Conservation (phyloP, 2,888 invertebrate species). For the Darwinula stevensoni region DNA sequence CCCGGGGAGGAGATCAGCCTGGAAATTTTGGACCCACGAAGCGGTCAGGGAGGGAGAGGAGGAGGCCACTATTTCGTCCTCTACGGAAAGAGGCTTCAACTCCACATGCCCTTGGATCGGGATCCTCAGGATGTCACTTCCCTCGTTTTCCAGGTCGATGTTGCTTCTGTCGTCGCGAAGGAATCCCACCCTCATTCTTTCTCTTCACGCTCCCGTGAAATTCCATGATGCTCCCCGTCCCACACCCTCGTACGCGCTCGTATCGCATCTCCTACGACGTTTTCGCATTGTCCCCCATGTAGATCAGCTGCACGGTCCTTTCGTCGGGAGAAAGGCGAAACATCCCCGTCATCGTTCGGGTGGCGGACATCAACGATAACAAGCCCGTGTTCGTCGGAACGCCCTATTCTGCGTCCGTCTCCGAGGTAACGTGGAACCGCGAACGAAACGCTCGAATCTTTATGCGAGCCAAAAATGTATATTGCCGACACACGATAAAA, state of each 20-base stretch:
- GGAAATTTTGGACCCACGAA: not conserved
- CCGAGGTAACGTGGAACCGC: slow-evolving; percentile 49
- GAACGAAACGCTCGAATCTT: too few relatives aligned
- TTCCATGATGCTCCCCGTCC: too few relatives aligned
- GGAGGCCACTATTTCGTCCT: not conserved
- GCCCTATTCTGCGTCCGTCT: slow-evolving; percentile 50
- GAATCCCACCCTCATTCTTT: not conserved
- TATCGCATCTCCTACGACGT: too few relatives aligned
- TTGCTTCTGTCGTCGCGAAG: not conserved
- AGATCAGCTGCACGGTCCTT: slow-evolving; percentile 55
- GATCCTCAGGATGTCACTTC: slow-evolving; percentile 59
- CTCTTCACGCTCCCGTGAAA: not conserved
- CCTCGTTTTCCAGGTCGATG: slow-evolving; percentile 50
- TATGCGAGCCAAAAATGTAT: too few relatives aligned
- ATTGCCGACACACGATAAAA: too few relatives aligned
- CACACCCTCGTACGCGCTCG: too few relatives aligned
- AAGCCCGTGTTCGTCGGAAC: slow-evolving; percentile 51
- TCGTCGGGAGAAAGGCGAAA: slow-evolving; percentile 47
- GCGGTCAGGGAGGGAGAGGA: too few relatives aligned
- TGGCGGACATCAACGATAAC: slow-evolving; percentile 71
- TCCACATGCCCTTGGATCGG: slow-evolving; percentile 49
- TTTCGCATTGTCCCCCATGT: too few relatives aligned
- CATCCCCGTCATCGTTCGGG: slow-evolving; percentile 60
- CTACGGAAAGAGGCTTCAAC: slow-evolving; percentile 34
- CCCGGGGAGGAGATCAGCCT: slow-evolving; percentile 32